Evolutionary conservation across 2,797 vertebrate species (phyloP).

Genomic region (Psittacula echo): DNA sequence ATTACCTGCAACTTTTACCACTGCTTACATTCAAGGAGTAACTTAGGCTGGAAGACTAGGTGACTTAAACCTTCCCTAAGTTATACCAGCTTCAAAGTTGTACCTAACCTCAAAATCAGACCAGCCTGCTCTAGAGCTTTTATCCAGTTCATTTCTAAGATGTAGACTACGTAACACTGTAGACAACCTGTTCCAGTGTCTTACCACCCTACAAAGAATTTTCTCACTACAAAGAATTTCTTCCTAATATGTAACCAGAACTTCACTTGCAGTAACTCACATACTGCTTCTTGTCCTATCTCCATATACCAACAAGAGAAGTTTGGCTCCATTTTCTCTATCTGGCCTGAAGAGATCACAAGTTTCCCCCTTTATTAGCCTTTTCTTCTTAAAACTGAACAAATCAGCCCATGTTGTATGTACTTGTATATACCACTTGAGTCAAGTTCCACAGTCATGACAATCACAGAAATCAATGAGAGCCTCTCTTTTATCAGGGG

Average conservation of each 20-base stretch:
- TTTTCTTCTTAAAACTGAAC: neutral
- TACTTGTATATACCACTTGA: neutral
- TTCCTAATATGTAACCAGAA: neutral
- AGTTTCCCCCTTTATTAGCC: neutral
- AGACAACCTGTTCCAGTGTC: neutral
- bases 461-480: neutral
- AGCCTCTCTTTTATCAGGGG: neutral
- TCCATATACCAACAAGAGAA: neutral
- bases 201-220: neutral
- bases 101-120: neutral
- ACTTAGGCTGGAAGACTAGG: neutral
- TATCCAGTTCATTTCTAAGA: neutral
- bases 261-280: neutral
- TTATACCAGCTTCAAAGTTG: neutral
- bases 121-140: neutral
- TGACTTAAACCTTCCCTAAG: neutral
- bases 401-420: neutral
- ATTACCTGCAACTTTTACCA: neutral
- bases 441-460: neutral
- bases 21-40: neutral
- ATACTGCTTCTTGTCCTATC: neutral
- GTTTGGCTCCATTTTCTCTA: neutral
- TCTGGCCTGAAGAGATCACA: neutral
- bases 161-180: fast-evolving
- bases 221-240: neutral